phyloP scores from a whole-genome alignment of 2,113 vertebrate genomes.

The Hypocryptadius cinnamomeus region DNA sequence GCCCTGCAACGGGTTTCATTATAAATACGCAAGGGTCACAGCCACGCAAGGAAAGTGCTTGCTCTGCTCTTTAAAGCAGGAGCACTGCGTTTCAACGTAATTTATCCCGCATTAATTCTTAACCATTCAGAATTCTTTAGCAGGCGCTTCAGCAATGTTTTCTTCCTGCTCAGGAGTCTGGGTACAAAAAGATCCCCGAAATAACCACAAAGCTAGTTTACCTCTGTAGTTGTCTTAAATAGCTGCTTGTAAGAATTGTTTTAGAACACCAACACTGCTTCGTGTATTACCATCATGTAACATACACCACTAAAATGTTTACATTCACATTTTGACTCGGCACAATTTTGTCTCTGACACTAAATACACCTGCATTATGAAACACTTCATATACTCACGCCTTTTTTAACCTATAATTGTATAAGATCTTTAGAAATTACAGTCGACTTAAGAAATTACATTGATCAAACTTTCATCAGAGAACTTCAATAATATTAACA shows the following conservation, averaged over 20 bases:
- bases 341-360: background rate
- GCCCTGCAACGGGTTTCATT: fast-evolving
- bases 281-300: background rate
- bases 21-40: fast-evolving
- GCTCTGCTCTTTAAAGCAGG: background rate
- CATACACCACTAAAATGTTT: background rate
- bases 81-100: background rate
- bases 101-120: background rate
- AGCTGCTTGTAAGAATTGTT: fast-evolving
- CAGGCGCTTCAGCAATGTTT: background rate
- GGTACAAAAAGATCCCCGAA: background rate
- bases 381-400: background rate
- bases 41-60: fast-evolving
- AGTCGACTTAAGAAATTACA: background rate
- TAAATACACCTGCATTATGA: background rate
- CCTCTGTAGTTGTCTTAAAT: background rate
- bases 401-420: background rate
- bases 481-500: background rate
- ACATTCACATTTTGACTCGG: background rate
- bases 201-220: background rate
- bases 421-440: background rate
- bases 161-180: background rate
- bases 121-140: background rate
- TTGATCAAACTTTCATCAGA: background rate
- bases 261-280: background rate